A percentile compares a stretch with the other conserved stretches of the same genome.
Evolutionary conservation across 2,113 vertebrate genomes (phyloP).

Genomic region (Neotoma lepida): DNA sequence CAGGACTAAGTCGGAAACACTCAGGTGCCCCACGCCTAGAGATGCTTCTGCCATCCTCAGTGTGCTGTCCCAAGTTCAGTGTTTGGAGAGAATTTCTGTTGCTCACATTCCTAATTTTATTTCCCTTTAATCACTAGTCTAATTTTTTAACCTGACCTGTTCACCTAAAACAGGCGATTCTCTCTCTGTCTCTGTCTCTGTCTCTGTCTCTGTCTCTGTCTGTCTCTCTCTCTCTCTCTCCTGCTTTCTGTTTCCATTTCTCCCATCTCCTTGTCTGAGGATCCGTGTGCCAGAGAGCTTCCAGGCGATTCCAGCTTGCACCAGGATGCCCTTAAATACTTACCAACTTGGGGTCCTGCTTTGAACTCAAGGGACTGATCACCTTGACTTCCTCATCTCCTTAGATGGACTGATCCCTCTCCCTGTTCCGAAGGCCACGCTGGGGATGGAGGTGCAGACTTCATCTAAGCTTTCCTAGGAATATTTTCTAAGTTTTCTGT

Average conservation of each 20-base stretch:
- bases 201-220: neutral
- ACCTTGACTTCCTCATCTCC: conserved; percentile 18
- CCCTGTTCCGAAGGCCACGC: conserved; percentile 5
- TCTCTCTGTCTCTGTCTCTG: neutral
- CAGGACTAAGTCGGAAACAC: neutral
- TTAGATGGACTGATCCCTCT: conserved; percentile 43
- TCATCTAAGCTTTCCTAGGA: conserved; percentile 63
- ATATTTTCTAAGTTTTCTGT: conserved; percentile 71
- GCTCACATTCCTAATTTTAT: neutral
- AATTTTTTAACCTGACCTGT: neutral
- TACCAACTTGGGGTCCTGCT: conserved; percentile 27
- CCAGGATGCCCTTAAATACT: neutral
- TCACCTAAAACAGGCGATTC: neutral
- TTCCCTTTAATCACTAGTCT: neutral
- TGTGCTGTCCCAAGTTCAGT: neutral
- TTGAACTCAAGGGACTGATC: conserved; percentile 42
- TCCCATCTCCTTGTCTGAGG: neutral
- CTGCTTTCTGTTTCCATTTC: neutral
- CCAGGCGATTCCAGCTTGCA: neutral
- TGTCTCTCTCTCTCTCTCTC: neutral
- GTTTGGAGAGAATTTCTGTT: neutral
- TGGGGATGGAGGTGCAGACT: neutral
- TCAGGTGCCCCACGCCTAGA: neutral
- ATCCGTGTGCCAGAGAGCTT: neutral
- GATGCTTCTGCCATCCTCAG: neutral